Base-by-base conservation (phyloP, 2,113 vertebrate species). In the Quiscalus mexicanus region DNA sequence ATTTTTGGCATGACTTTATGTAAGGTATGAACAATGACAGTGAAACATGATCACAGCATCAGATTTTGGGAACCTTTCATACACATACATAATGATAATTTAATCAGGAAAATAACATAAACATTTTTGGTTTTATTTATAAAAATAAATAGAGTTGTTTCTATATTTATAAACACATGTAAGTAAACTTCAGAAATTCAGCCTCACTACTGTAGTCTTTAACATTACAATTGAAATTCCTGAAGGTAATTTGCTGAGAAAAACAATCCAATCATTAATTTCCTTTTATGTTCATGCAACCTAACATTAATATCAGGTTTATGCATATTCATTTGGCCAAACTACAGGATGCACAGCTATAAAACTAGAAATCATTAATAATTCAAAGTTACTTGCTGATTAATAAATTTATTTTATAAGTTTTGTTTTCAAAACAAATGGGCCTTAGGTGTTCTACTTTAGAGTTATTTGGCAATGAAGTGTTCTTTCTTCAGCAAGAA, bases 361-460 rank as follows among this genome's bases (percentile, higher is more conserved):
- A 91, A 79, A 96, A 77, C n/a, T 25, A 64, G 62, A 87, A 95
- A 69, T 5, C 47, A 84, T 60, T 94, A 89, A 91, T 93, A 88
- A 93, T 95, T 93, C 76, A 85, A 91, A 90, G 47, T 86, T 77
- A 63, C 44, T 79, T 33, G 73, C 50, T 2, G 12, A 82, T 74
- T 80, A 74, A 76, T 87, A 70, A 53, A 83, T 86, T 83, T 77
- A 79, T 65, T 95, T 95, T 71, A 31, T 22, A 39, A 27, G 21
- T 84, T 65, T 90, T 84, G 37, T 94, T 93, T 95, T 71, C 39
- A 79, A 86, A 97, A 90, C 53, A 82, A 96, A 94, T 59, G 45
- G 45, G 49, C 28, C 39, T 89, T 84, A 30, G 21, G 35, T 58
- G 64, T 73, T 90, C 28, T 75, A 17, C 24, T 87, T 74, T 33